These are phyloP conservation scores for Arctopsyche grandis DNA, from an alignment of 1,140 invertebrate genomes.

Conservation along the genomic window DNA sequence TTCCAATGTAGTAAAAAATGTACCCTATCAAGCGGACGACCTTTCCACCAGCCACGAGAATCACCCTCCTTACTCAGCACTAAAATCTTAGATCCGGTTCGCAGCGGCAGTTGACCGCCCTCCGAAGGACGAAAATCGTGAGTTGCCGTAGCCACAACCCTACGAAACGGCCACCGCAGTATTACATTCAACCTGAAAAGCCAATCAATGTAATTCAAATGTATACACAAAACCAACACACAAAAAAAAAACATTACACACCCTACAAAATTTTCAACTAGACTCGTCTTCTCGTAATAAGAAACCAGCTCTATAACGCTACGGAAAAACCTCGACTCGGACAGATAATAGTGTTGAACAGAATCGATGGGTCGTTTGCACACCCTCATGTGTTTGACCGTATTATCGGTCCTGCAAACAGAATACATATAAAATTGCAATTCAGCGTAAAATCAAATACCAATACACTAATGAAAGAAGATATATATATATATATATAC, in stretches of 20 bases:
- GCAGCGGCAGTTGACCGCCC: constrained; percentile 79
- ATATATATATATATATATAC: constrained; percentile 68
- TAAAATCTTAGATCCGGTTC: constrained; percentile 81
- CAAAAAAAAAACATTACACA: constrained; percentile 57
- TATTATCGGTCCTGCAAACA: constrained; percentile 76
- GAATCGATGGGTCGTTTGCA: constrained; percentile 66
- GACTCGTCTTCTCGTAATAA: constrained; percentile 88
- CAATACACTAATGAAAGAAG: not conserved
- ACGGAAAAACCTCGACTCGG: constrained; percentile 90
- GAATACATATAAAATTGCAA: not conserved
- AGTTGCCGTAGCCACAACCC: constrained; percentile 78
- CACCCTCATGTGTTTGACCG: constrained; percentile 93
- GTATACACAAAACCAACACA: not conserved
- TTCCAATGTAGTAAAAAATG: too few species aligned
- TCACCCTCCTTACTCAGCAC: constrained; percentile 66
- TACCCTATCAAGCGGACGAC: constrained; percentile 63
- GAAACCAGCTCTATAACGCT: constrained; percentile 88
- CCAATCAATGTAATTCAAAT: not conserved
- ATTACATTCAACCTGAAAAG: constrained; percentile 74
- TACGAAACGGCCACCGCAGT: constrained; percentile 79
- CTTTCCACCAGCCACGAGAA: constrained; percentile 65
- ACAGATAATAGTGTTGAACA: constrained; percentile 80
- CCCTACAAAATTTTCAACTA: constrained; percentile 92
- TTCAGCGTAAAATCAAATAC: too few species aligned
- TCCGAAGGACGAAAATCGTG: constrained; percentile 80